These are phyloP conservation scores for Ranitomeya variabilis DNA, from an alignment of 2,113 vertebrate species.

Conservation along the genomic window DNA sequence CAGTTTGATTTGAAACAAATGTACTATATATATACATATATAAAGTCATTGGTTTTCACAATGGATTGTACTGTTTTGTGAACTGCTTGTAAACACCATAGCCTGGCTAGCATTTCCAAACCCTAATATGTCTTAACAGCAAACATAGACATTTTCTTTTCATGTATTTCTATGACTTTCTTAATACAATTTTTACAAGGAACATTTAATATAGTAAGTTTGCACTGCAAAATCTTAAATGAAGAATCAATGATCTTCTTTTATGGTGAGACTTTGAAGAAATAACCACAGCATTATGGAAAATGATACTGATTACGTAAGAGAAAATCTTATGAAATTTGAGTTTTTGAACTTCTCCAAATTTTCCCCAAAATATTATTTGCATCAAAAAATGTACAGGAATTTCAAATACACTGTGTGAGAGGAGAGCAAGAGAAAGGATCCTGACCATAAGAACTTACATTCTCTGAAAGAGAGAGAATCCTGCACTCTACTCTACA, in stretches of 20 bases:
- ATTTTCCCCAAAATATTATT: too few species aligned
- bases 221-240: neutral
- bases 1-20: slow-evolving; percentile 59
- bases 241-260: neutral
- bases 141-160: slow-evolving; percentile 4
- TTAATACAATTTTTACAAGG: neutral
- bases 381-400: too few species aligned
- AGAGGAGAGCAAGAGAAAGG: too few species aligned
- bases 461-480: too few species aligned
- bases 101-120: slow-evolving; percentile 2
- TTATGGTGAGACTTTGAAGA: too few species aligned
- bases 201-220: neutral
- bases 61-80: slow-evolving; percentile 33
- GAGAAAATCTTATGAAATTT: too few species aligned
- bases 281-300: too few species aligned
- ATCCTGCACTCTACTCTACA: too few species aligned
- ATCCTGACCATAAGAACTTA: too few species aligned
- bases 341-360: too few species aligned
- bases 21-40: slow-evolving; percentile 53
- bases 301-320: too few species aligned
- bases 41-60: slow-evolving; percentile 36
- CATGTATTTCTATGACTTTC: slow-evolving; percentile 4
- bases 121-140: neutral
- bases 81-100: slow-evolving; percentile 41
- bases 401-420: too few species aligned